phyloP scores from a whole-genome alignment of 2,113 vertebrate genomes.

The Trinectes maculatus region DNA sequence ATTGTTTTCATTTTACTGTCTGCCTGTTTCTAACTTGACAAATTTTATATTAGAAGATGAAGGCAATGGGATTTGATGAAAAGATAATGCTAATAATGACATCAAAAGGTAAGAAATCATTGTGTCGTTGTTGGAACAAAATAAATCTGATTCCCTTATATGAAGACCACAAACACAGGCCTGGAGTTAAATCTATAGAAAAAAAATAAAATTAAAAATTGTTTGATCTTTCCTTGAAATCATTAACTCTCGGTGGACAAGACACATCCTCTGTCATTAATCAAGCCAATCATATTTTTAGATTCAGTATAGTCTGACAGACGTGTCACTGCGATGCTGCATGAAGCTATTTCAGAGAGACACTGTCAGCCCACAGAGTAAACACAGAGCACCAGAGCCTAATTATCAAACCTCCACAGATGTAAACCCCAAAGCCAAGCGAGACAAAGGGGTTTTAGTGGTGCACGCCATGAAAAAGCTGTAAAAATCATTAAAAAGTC shows the following conservation, averaged over 20 bases:
- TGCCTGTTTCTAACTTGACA: too few species aligned
- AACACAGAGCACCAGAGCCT: constrained; percentile 38
- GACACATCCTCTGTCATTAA: not conserved
- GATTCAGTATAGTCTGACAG: constrained; percentile 13
- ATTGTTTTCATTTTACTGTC: too few species aligned
- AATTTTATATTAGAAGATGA: too few species aligned
- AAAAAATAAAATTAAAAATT: not conserved
- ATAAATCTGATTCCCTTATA: too few species aligned
- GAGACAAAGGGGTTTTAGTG: constrained; percentile 53
- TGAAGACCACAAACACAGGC: not conserved
- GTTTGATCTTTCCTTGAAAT: not conserved
- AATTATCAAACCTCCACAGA: constrained; percentile 43
- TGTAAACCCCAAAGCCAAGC: constrained; percentile 27
- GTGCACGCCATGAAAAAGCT: constrained; percentile 42
- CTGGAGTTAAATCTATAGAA: not conserved
- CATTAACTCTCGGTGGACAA: not conserved
- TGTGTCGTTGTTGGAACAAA: too few species aligned
- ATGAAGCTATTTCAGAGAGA: constrained; percentile 28
- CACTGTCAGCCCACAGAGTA: constrained; percentile 1
- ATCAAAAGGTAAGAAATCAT: too few species aligned
- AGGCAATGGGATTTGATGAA: too few species aligned
- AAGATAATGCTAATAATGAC: too few species aligned
- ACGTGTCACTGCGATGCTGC: constrained; percentile 21
- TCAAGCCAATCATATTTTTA: constrained; percentile 1
- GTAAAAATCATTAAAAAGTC: constrained; percentile 58